phyloP scores from a whole-genome alignment of 1,140 invertebrate species.

The Atta colombica region DNA sequence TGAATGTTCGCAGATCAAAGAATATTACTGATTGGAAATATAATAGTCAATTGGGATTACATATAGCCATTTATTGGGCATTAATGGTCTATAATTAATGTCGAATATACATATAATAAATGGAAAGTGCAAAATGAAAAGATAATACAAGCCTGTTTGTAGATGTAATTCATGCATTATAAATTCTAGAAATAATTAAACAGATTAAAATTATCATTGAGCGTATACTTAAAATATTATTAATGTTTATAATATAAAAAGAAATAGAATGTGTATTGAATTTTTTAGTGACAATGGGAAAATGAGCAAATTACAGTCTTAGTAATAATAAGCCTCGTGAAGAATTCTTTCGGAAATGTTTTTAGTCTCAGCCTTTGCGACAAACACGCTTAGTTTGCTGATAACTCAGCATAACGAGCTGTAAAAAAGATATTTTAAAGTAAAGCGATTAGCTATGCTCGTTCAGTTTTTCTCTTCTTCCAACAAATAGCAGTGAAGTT shows the following conservation, averaged over 20 bases:
- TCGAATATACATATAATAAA: background rate
- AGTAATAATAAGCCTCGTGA: background rate
- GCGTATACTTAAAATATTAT: background rate
- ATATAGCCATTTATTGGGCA: conserved; percentile 1
- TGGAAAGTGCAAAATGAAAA: background rate
- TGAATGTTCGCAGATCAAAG: background rate
- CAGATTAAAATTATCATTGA: background rate
- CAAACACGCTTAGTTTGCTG: conserved; percentile 6
- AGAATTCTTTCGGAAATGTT: conserved; percentile 37
- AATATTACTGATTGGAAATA: conserved; percentile 22
- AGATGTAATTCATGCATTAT: background rate
- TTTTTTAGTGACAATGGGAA: background rate
- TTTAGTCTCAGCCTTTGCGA: conserved; percentile 41
- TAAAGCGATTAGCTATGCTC: background rate
- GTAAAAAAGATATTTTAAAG: conserved; percentile 27
- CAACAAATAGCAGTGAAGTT: background rate
- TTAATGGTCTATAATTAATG: conserved; percentile 1
- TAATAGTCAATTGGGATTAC: background rate
- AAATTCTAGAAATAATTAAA: background rate
- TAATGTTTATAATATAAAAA: background rate
- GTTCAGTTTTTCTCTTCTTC: background rate
- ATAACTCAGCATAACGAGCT: background rate
- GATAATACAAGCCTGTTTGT: background rate
- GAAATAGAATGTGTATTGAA: background rate
- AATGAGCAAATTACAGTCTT: background rate